phyloP scores from a whole-genome alignment of 2,797 vertebrate genomes.

The Carduelis carduelis region DNA sequence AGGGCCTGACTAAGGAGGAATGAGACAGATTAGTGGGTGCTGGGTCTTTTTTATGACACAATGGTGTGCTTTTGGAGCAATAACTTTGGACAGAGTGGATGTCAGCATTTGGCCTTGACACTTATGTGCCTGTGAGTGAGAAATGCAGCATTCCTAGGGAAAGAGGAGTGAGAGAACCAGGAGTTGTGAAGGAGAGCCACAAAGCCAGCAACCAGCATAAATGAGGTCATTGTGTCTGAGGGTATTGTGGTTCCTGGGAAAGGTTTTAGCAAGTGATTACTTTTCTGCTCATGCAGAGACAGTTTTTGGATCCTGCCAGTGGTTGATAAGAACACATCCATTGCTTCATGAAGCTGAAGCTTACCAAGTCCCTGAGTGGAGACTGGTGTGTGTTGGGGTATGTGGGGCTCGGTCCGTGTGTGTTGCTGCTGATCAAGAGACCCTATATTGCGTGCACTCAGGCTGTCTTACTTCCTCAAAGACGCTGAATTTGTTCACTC shows the following conservation, averaged over 20 bases:
- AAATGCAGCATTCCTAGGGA: background rate
- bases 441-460: accelerated
- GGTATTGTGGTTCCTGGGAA: background rate
- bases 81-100: background rate
- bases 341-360: background rate
- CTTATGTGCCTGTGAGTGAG: background rate
- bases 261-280: background rate
- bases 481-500: background rate
- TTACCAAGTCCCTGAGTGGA: background rate
- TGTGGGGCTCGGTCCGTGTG: accelerated
- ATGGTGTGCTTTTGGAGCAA: background rate
- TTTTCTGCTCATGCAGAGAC: background rate
- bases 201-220: background rate
- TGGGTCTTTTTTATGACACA: background rate
- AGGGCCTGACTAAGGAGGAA: background rate
- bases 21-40: background rate
- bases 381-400: background rate
- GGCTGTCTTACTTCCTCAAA: background rate
- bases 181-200: background rate
- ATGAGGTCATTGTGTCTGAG: constrained; percentile 26
- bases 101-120: background rate
- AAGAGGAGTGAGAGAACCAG: background rate
- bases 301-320: background rate
- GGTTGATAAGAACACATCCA: background rate
- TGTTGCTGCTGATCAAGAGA: background rate